Percentiles rank a stretch among this genome's conserved stretches.
Conservation (phyloP, 2,797 vertebrate species). For the Xenops minutus region DNA sequence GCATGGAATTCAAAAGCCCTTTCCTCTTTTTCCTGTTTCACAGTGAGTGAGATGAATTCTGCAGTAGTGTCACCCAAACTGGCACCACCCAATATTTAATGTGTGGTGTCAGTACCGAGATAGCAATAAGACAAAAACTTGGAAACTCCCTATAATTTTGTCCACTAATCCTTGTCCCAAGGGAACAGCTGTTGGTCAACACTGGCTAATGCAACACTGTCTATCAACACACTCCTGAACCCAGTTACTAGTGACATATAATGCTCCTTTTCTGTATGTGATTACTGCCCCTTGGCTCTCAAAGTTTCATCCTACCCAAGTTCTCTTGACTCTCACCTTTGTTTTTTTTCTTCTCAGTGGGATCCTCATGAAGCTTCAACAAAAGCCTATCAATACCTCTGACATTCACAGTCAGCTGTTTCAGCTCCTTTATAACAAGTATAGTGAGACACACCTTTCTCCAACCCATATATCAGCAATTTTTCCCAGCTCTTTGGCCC, state of each 20-base stretch:
- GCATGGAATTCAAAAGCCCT: background rate
- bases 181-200: background rate
- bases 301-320: background rate
- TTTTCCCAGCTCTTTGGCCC: background rate
- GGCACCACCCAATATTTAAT: background rate
- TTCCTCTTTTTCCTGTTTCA: background rate
- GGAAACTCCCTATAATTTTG: conserved; percentile 8
- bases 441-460: background rate
- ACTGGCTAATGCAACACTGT: background rate
- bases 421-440: background rate
- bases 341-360: background rate
- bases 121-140: background rate
- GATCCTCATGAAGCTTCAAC: background rate
- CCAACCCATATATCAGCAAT: background rate
- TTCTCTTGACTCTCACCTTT: background rate
- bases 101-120: background rate
- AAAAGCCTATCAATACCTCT: background rate
- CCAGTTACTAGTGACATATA: background rate
- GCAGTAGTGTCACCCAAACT: background rate
- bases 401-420: background rate
- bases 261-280: background rate
- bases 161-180: background rate
- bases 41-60: background rate
- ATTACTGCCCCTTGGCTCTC: background rate
- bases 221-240: background rate